A percentile compares a stretch with the other conserved stretches of the same genome.
These are phyloP conservation scores for Machaerirhynchus nigripectus DNA, from an alignment of 2,113 vertebrate genomes.

Conservation along the genomic window DNA sequence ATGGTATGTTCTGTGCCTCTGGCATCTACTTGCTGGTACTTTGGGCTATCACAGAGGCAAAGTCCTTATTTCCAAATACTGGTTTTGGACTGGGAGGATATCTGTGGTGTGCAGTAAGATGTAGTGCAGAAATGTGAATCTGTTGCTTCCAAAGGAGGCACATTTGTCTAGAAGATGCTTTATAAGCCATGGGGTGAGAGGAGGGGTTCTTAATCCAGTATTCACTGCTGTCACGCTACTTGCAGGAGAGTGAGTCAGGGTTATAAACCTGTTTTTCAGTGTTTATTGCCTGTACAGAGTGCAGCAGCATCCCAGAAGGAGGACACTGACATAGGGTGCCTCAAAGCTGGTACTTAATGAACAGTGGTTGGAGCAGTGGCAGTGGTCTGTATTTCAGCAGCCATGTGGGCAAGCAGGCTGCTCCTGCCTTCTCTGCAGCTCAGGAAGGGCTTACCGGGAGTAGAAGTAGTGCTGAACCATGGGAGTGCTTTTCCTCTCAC, in stretches of 20 bases:
- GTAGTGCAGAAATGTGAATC: not conserved
- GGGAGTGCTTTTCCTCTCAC: not conserved
- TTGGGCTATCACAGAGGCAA: not conserved
- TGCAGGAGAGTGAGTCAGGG: not conserved
- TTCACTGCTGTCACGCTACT: not conserved
- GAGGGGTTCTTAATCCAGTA: not conserved
- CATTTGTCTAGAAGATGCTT: not conserved
- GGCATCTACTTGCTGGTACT: not conserved
- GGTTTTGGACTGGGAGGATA: not conserved
- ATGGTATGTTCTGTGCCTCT: not conserved
- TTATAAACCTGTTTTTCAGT: not conserved
- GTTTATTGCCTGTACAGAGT: not conserved
- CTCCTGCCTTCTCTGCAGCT: accelerated
- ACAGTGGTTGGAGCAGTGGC: not conserved
- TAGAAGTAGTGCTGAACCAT: not conserved
- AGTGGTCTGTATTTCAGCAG: not conserved
- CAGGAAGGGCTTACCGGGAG: not conserved
- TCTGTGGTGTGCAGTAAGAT: not conserved
- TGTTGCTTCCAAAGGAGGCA: not conserved
- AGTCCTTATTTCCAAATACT: not conserved
- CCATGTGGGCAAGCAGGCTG: not conserved
- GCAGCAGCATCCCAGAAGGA: not conserved
- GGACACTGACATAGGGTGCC: not conserved
- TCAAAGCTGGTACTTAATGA: not conserved
- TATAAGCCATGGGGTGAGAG: not conserved